Percentiles rank a stretch among this genome's conserved stretches.
These are phyloP conservation scores for Scalopus aquaticus DNA, from an alignment of 2,113 vertebrate genomes.

Conservation along the genomic window DNA sequence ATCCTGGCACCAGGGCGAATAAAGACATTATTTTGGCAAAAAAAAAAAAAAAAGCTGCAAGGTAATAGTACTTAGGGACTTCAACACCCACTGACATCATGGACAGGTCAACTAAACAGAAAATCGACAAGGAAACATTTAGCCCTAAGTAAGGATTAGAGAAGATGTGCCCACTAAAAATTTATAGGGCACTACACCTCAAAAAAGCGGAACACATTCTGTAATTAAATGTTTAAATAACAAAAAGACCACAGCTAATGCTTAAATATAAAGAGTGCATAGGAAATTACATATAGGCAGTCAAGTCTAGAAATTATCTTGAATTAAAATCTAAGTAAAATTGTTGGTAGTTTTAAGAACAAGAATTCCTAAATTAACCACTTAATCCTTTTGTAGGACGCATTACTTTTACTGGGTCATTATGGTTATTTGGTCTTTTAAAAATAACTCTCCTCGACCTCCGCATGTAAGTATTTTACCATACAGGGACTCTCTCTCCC, in stretches of 20 bases:
- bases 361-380: not conserved
- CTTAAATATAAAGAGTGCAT: not conserved
- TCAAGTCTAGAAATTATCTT: not conserved
- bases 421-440: not conserved
- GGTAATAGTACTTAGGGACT: too few species aligned
- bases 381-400: not conserved
- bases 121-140: too few species aligned
- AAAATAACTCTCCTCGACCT: not conserved
- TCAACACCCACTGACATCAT: too few species aligned
- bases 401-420: not conserved
- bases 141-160: too few species aligned
- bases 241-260: not conserved
- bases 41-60: too few species aligned
- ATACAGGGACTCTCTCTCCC: not conserved
- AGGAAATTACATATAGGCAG: not conserved
- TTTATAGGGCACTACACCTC: too few species aligned
- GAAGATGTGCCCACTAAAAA: too few species aligned
- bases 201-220: too few species aligned
- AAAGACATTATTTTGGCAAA: slow-evolving; percentile 22
- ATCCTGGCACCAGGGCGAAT: not conserved
- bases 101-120: too few species aligned
- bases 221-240: not conserved
- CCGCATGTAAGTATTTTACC: not conserved
- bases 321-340: slow-evolving; percentile 9
- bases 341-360: not conserved